Evolutionary conservation across 2,797 vertebrate species (phyloP), one percentile per base, ranked within the genome.

Genomic region (Darevskia nairensis): DNA sequence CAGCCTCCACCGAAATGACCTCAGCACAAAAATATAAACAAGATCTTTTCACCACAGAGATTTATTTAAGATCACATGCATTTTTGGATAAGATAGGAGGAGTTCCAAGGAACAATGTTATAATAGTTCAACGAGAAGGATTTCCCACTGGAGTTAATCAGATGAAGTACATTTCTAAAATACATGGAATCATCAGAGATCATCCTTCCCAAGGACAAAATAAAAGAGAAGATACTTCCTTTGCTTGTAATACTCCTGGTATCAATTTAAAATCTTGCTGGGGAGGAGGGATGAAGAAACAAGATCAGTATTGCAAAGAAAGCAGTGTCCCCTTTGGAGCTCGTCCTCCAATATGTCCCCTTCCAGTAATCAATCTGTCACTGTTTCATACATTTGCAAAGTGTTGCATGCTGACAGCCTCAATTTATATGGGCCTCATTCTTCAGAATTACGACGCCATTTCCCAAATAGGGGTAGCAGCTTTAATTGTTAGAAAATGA

Each of bases 21-120:
- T 4, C 90, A 71, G 94, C 91, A 88, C 81, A 88, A 74, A 88
- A 93, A 84, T 80, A 85, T 94, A 79, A 89, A 94, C 93, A 93
- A 91, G 90, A 94, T 92, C 92, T 88, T 94, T 39, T 87, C 61
- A 55, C 25, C 71, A 85, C 41, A 46, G 66, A 94, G 94, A 94
- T 97, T 97, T 97, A 97, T 97, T 97, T 92, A 95, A 95, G 92
- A 94, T 95, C 94, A 96, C 96, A 95, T 97, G 97, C 97, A 96
- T 90, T 95, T 96, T 94, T 94, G 85, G 94, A 97, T 94, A 55
- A 97, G 91, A 93, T 82, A 94, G 25, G 86, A 0, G 41, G 92
- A 94, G 93, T 92, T 96, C 94, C 92, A 85, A 68, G 29, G 93
- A 96, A 93, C 93, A 93, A 92, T 77, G 94, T 87, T 88, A 95